Percentiles rank a stretch among this genome's conserved stretches.
These are phyloP conservation scores for Sycophila sp. DNA, from an alignment of 1,140 invertebrate species.

Conservation along the genomic window DNA sequence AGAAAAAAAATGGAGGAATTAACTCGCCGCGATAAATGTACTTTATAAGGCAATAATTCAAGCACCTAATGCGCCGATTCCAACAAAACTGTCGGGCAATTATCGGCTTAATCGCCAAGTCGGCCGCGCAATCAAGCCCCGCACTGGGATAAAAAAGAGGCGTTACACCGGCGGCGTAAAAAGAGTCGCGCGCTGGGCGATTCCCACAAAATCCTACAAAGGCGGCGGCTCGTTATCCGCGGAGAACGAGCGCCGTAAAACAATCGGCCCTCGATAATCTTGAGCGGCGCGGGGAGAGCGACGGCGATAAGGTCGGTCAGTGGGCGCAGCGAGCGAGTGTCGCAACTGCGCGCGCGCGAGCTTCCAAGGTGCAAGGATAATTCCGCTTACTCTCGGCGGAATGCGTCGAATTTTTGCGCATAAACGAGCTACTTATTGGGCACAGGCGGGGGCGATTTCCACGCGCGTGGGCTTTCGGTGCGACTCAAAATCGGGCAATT, in stretches of 20 bases:
- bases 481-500: too few species aligned
- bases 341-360: background rate
- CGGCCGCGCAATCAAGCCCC: background rate
- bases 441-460: too few species aligned
- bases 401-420: too few species aligned
- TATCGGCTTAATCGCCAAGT: background rate
- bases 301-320: background rate
- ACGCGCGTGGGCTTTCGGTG: too few species aligned
- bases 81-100: background rate
- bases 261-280: background rate
- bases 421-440: too few species aligned
- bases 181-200: background rate
- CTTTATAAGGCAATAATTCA: too few species aligned
- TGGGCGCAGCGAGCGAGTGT: background rate
- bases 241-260: background rate
- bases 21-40: too few species aligned
- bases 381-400: too few species aligned
- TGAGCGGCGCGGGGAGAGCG: background rate
- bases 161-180: background rate
- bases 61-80: too few species aligned
- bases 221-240: background rate
- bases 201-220: background rate
- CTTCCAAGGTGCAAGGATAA: background rate
- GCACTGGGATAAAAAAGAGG: background rate
- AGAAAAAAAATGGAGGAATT: too few species aligned